Evolutionary conservation across 2,113 vertebrate genomes (phyloP).

Genomic region (Carassius gibelio): DNA sequence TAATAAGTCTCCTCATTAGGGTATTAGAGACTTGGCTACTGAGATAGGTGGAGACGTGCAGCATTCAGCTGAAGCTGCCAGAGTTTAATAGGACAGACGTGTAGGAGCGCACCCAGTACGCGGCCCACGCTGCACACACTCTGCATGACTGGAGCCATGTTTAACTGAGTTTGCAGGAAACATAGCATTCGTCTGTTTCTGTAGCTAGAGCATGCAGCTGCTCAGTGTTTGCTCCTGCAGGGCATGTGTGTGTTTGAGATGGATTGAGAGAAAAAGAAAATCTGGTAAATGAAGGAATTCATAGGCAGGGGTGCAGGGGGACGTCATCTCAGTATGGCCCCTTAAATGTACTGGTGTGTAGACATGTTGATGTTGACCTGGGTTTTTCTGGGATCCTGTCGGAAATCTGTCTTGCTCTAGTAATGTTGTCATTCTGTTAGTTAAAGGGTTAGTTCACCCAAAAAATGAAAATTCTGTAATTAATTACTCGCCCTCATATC

Average conservation of each 20-base stretch:
- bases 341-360: constrained; percentile 8
- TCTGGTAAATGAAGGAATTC: neutral
- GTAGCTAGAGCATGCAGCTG: neutral
- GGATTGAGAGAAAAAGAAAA: neutral
- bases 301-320: neutral
- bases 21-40: constrained; percentile 26
- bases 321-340: neutral
- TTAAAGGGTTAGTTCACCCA: too few relatives aligned
- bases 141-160: neutral
- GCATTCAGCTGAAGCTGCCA: constrained; percentile 9
- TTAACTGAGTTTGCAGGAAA: constrained; percentile 15
- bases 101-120: constrained; percentile 19
- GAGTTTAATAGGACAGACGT: constrained; percentile 21
- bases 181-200: neutral
- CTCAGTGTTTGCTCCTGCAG: neutral
- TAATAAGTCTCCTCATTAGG: constrained; percentile 9
- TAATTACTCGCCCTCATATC: too few relatives aligned
- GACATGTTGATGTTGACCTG: neutral
- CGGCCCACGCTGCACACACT: neutral
- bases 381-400: neutral
- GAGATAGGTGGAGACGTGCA: constrained; percentile 20
- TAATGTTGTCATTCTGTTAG: neutral
- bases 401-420: neutral
- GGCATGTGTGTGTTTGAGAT: constrained; percentile 9
- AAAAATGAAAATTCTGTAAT: too few relatives aligned